These are phyloP conservation scores for Andrena bucephala DNA, from an alignment of 2,888 invertebrate species.

Conservation along the genomic window DNA sequence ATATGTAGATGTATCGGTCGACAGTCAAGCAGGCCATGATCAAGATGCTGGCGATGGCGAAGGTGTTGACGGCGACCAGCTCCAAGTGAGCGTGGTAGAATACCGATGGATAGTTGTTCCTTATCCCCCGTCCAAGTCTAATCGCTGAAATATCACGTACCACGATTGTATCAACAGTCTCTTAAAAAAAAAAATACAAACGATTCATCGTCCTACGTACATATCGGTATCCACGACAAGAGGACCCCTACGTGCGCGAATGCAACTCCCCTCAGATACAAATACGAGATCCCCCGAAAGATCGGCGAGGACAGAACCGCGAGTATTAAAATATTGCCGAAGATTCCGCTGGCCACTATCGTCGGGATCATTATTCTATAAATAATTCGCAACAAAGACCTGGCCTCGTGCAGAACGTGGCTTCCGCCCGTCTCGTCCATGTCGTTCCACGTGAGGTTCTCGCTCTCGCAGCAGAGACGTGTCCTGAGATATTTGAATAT, in stretches of 20 bases:
- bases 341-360: conserved; percentile 51
- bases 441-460: conserved; percentile 44
- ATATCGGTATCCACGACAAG: conserved; percentile 65
- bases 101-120: conserved; percentile 58
- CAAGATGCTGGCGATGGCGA: conserved; percentile 60
- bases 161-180: neutral
- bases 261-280: conserved; percentile 63
- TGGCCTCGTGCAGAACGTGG: conserved; percentile 2
- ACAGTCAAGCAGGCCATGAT: conserved; percentile 66
- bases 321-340: conserved; percentile 60
- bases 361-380: conserved; percentile 58
- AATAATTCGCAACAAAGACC: conserved; percentile 32
- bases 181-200: no score
- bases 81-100: conserved; percentile 66
- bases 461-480: conserved; percentile 59
- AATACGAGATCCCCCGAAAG: conserved; percentile 63
- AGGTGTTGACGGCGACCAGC: conserved; percentile 57
- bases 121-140: conserved; percentile 58
- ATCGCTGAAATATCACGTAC: conserved; percentile 53
- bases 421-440: conserved; percentile 18
- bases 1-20: conserved; percentile 65
- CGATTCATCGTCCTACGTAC: conserved; percentile 44
- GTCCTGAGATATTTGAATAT: conserved; percentile 45
- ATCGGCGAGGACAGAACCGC: conserved; percentile 56
- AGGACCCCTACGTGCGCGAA: conserved; percentile 60